phyloP scores from a whole-genome alignment of 2,888 invertebrate species.

The Aethes cnicana region DNA sequence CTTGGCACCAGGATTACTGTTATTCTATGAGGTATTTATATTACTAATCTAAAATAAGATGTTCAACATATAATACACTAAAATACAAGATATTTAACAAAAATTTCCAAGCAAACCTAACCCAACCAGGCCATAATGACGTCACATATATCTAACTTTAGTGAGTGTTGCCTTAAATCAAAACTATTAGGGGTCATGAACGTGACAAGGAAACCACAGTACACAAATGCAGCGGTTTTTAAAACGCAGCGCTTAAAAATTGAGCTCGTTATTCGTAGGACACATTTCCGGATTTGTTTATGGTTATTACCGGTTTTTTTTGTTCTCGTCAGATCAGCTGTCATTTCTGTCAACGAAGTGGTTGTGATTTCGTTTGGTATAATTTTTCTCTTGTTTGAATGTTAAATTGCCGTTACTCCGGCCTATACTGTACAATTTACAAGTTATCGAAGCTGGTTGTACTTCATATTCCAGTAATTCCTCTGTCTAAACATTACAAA shows the following conservation, averaged over 20 bases:
- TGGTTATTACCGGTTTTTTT: too few relatives aligned
- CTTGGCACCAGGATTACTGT: constrained; percentile 75
- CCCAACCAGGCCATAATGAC: constrained; percentile 87
- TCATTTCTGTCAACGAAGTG: background rate
- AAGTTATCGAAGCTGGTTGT: too few relatives aligned
- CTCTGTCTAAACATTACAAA: background rate
- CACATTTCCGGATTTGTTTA: too few relatives aligned
- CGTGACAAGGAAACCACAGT: too few relatives aligned
- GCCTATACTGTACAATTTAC: too few relatives aligned
- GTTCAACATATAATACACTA: constrained; percentile 83
- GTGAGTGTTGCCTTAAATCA: constrained; percentile 44
- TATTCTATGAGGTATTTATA: constrained; percentile 78
- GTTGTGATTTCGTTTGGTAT: constrained; percentile 4
- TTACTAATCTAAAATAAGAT: constrained; percentile 80
- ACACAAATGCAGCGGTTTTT: too few relatives aligned
- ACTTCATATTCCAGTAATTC: background rate
- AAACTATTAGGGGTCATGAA: constrained; percentile 20
- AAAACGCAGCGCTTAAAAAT: constrained; percentile 4
- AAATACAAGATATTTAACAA: constrained; percentile 85
- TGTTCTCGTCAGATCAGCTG: too few relatives aligned
- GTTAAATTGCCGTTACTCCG: constrained; percentile 12
- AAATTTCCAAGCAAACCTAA: constrained; percentile 87
- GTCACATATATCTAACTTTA: constrained; percentile 71
- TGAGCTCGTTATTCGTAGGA: too few relatives aligned
- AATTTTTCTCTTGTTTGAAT: constrained; percentile 1